Evolutionary conservation across 2,888 invertebrate genomes (phyloP).

Genomic region (Augiades crinisus): DNA sequence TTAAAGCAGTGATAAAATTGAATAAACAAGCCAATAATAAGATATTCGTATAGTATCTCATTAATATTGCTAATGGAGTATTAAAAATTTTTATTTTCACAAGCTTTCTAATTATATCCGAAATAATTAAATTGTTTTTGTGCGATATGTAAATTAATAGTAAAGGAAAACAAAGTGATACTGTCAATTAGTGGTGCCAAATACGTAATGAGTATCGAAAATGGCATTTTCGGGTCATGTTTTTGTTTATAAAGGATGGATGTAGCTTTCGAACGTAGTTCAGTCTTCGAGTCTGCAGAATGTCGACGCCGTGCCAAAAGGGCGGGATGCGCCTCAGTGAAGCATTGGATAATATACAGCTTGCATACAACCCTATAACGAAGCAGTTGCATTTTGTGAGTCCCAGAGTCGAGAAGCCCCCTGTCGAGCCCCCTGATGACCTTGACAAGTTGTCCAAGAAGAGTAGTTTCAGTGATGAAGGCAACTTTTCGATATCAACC

Average conservation of each 20-base stretch:
- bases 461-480: constrained; percentile 77
- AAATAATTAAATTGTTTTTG: constrained; percentile 25
- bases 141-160: constrained; percentile 24
- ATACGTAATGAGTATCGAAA: constrained; percentile 33
- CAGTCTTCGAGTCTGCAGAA: constrained; percentile 45
- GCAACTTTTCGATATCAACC: constrained; percentile 73
- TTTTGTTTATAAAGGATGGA: constrained; percentile 48
- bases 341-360: constrained; percentile 86
- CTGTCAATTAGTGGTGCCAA: constrained; percentile 21
- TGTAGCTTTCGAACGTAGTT: constrained; percentile 44
- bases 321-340: constrained; percentile 84
- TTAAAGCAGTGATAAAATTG: constrained; percentile 23
- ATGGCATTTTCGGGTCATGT: constrained; percentile 44
- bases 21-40: constrained; percentile 28
- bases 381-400: constrained; percentile 85
- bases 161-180: constrained; percentile 23
- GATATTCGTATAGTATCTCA: constrained; percentile 30
- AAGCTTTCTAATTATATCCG: constrained; percentile 26
- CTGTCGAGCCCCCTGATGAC: constrained; percentile 57
- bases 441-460: constrained; percentile 73
- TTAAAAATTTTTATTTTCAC: constrained; percentile 25
- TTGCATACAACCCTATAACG: constrained; percentile 88
- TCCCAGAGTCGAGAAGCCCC: constrained; percentile 61
- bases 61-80: constrained; percentile 15
- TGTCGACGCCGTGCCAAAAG: constrained; percentile 72